Conservation (phyloP, 2,797 vertebrate genomes). For the Hydrocynus forskahlii region DNA sequence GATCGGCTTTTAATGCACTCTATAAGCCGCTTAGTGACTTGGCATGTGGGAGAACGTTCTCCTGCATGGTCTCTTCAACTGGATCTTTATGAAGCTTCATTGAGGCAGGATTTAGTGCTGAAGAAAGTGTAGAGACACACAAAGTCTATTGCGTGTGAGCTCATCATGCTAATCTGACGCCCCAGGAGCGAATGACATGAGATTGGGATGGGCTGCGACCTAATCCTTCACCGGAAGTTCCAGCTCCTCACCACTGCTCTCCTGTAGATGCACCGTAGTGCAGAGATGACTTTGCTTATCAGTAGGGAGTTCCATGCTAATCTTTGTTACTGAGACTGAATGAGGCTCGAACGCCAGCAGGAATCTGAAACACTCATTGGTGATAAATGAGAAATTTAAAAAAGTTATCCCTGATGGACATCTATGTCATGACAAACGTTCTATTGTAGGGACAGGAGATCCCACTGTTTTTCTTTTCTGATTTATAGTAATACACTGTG, state of each 20-base stretch:
- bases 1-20: conserved; percentile 54
- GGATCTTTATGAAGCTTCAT: conserved; percentile 62
- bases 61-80: conserved; percentile 51
- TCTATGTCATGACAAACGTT: neutral
- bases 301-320: conserved; percentile 22
- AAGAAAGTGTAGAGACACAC: conserved; percentile 61
- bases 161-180: conserved; percentile 69
- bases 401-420: neutral
- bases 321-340: conserved; percentile 29
- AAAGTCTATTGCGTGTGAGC: conserved; percentile 61
- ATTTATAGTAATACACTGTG: neutral
- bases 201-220: conserved; percentile 64
- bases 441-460: neutral
- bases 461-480: neutral
- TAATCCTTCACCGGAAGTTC: conserved; percentile 61
- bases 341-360: neutral
- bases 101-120: conserved; percentile 60
- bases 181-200: conserved; percentile 66
- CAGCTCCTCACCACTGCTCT: conserved; percentile 50
- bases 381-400: conserved; percentile 12
- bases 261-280: conserved; percentile 53
- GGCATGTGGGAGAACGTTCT: conserved; percentile 37
- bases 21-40: conserved; percentile 62
- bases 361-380: conserved; percentile 9
- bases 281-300: conserved; percentile 43